Percentiles rank a stretch among this genome's conserved stretches.
These are phyloP conservation scores for Tautogolabrus adspersus DNA, from an alignment of 2,113 vertebrate genomes.

Conservation along the genomic window DNA sequence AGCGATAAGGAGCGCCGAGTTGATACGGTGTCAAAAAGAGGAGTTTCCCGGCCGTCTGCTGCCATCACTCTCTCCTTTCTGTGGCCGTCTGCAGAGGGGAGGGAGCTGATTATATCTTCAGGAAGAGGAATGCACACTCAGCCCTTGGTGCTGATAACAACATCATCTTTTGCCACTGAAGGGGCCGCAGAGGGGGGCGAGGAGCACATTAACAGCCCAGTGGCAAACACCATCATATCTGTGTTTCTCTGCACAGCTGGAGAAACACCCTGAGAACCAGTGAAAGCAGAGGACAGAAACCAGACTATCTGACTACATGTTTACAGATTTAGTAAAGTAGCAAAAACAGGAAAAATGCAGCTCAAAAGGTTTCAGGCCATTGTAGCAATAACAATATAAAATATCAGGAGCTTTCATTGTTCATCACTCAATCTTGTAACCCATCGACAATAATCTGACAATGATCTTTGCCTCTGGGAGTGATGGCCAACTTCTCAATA, in stretches of 20 bases:
- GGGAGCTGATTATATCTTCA: conserved; percentile 61
- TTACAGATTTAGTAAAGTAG: background rate
- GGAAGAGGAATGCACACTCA: conserved; percentile 77
- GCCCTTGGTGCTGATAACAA: conserved; percentile 76
- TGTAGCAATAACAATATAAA: background rate
- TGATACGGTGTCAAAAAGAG: conserved; percentile 76
- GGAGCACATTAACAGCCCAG: conserved; percentile 61
- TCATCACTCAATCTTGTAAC: no score
- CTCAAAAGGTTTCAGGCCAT: background rate
- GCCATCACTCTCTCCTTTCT: conserved; percentile 62
- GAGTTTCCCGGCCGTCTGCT: conserved; percentile 57
- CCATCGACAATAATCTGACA: no score
- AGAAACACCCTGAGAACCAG: conserved; percentile 27
- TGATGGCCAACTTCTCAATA: no score
- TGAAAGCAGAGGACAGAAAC: background rate
- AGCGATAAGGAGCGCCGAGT: conserved; percentile 82
- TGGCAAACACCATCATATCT: conserved; percentile 50
- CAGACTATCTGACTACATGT: background rate
- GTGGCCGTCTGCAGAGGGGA: conserved; percentile 54
- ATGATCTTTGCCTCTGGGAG: no score
- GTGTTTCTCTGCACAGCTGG: conserved; percentile 32
- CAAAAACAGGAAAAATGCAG: background rate
- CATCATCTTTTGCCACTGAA: conserved; percentile 74
- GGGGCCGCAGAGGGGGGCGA: conserved; percentile 7
- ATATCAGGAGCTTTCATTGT: background rate